Evolutionary conservation across 2,797 vertebrate species (phyloP), one percentile per base, ranked within the genome.

Genomic region (Garrulus glandarius): DNA sequence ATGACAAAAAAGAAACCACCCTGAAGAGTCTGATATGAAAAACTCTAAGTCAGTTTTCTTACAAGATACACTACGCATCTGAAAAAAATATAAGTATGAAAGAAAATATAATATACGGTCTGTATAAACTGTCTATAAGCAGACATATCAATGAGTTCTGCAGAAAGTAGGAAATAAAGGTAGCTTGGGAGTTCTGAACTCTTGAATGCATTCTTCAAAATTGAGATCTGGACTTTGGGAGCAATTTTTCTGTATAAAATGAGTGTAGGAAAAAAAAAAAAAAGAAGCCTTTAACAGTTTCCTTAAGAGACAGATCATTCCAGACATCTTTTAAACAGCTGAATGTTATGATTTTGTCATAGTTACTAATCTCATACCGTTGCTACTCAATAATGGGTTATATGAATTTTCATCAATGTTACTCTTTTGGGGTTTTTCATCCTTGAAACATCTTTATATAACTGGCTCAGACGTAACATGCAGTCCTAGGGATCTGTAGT

Each of bases 331-430:
- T 77, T 56, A 81, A 81, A 81, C 4, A 78, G 20, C 2, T 43
- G 6, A 52, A 14, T 22, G 6, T 19, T 76, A 24, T 27, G 18
- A 36, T 60, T 37, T 37, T 81, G 16, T 32, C 26, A 43, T 43
- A 59, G n/a, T 49, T 69, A 37, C 21, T 49, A 47, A 7, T 41
- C 15, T 36, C 0, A 2, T 16, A 43, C 7, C 0, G 5, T 24
- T 77, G 24, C 9, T 80, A 4, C 11, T 83, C 6, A 52, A 17
- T 41, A 81, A 44, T 29, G 18, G 4, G 23, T 63, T 50, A 14
- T 37, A 72, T 44, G 2, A 24, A 14, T 85, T 87, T 85, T 44
- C 10, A 43, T 17, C 2, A 0, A 5, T 39, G n/a, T 49, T 53
- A 26, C 18, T 44, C 6, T 46, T 67, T 14, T 11, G 3, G 46